Base-by-base conservation (phyloP, 2,888 invertebrate genomes). In the Drosophila mimica region DNA sequence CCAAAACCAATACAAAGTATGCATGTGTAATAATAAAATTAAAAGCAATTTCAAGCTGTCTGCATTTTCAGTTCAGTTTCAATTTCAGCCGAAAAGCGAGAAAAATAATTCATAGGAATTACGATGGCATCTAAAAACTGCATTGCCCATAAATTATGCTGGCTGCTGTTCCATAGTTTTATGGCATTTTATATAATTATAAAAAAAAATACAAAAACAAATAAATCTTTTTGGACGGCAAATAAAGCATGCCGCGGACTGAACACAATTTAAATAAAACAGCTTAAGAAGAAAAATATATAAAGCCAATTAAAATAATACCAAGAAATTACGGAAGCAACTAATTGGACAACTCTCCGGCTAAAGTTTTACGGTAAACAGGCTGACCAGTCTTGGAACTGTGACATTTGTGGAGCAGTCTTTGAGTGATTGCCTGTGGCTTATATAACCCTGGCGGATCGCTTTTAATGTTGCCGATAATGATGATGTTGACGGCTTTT, bases 241-340 rank as follows among this genome's bases (percentile, higher is more conserved):
- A 70, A 70, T 77, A 80, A 81, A 77, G 74, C 78, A 65, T 81
- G 82, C 56, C 64, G 63, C 53, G 61, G 53, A 54, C 52, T 61
- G 58, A 68, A 34, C 74, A 73, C 69, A 74, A 88, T 89, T 89
- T 88, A 83, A 85, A 90, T 85, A 75, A 59, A 49, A 48, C 65
- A 60, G 46, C 9, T 38, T 56, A 48, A 54, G 17, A 36, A 17
- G 54, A 48, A 65, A 51, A 43, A 46, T 66, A 46, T 66, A 30
- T 43, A 51, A 67, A 78, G 65, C 76, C 76, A 86, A 86, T 86
- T 89, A 90, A 87, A 90, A 90, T 83, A 89, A 89, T 89, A 86
- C 86, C 74, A 90, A 89, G 89, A 90, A 89, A 83, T 87, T 90
- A 84, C 90, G 87, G 89, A 89, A 89, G 84, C 88, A 73, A 70